These are phyloP conservation scores for Diuraphis noxia DNA, from an alignment of 1,140 invertebrate genomes.

Conservation along the genomic window DNA sequence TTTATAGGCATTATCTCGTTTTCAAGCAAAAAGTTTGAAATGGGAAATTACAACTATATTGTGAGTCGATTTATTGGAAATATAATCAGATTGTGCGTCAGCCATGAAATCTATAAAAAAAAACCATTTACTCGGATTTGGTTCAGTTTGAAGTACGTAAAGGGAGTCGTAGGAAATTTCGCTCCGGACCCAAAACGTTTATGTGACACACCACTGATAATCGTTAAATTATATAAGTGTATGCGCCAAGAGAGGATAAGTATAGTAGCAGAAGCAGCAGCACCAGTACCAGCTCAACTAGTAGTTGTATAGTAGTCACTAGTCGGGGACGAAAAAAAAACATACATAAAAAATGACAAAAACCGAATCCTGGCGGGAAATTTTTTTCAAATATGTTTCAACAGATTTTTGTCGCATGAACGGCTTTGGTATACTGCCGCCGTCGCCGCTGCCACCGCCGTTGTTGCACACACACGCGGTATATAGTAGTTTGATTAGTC, in stretches of 20 bases:
- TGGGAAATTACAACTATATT: neutral
- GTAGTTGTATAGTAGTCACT: neutral
- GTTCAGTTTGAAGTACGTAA: neutral
- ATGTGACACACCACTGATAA: neutral
- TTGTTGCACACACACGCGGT: neutral
- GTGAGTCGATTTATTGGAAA: neutral
- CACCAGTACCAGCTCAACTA: neutral
- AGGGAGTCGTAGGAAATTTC: neutral
- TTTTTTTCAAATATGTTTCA: constrained; percentile 40
- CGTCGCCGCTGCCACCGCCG: neutral
- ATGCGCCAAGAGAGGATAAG: neutral
- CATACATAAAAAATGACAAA: neutral
- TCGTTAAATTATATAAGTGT: neutral
- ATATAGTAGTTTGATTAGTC: constrained; percentile 51
- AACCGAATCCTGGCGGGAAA: constrained; percentile 19
- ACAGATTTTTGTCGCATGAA: constrained; percentile 53
- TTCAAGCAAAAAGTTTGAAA: too few species aligned
- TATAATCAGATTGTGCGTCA: neutral
- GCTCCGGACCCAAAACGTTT: neutral
- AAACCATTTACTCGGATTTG: neutral
- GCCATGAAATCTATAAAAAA: neutral
- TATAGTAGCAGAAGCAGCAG: neutral
- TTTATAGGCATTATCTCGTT: neutral
- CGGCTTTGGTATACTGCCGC: constrained; percentile 4
- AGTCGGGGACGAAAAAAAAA: constrained; percentile 4